phyloP scores from a whole-genome alignment of 2,797 vertebrate genomes.

The Hypotaenidia okinawae region DNA sequence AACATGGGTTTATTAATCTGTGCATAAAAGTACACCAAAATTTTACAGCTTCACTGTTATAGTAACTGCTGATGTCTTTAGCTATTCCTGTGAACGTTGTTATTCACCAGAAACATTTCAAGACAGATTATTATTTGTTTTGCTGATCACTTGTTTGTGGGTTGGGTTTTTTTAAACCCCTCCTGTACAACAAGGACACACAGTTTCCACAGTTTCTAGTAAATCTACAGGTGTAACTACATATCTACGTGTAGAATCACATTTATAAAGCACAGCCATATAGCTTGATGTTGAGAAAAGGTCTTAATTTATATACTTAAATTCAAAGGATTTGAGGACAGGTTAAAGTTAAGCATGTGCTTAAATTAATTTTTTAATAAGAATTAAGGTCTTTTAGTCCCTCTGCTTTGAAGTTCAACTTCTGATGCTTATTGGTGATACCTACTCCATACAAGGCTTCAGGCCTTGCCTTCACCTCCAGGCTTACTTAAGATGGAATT shows the following conservation, averaged over 20 bases:
- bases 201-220: not conserved
- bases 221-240: not conserved
- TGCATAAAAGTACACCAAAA: not conserved
- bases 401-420: not conserved
- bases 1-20: too few relatives aligned
- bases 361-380: not conserved
- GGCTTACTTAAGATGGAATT: not conserved
- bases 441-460: not conserved
- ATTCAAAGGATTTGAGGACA: not conserved
- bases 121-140: not conserved
- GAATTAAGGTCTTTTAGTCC: not conserved
- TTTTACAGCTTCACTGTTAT: not conserved
- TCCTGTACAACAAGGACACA: not conserved
- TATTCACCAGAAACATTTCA: not conserved
- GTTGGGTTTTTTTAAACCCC: not conserved
- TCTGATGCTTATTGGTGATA: not conserved
- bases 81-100: not conserved
- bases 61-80: not conserved
- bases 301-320: not conserved
- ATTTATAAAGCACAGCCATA: not conserved
- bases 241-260: not conserved
- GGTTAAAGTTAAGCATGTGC: not conserved
- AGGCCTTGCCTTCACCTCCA: not conserved
- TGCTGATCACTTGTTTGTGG: not conserved
- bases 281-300: not conserved